phyloP scores from a whole-genome alignment of 2,888 invertebrate species.

The Neocrepidodera transversa region DNA sequence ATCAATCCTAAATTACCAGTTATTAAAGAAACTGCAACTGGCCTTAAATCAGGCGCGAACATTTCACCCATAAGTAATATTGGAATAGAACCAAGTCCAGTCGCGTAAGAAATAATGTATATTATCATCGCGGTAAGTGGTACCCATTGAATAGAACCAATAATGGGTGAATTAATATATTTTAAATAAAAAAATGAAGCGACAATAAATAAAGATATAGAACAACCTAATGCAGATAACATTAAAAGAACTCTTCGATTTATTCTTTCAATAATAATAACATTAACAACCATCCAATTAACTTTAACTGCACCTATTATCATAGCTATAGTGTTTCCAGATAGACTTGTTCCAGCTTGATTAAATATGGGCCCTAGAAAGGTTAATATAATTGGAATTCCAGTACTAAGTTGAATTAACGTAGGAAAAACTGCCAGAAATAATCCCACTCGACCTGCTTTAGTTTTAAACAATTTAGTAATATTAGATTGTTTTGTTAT shows the following conservation, averaged over 20 bases:
- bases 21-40: constrained; percentile 61
- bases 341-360: constrained; percentile 3
- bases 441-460: constrained; percentile 14
- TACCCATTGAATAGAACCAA: constrained; percentile 66
- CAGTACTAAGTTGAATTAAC: constrained; percentile 3
- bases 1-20: constrained; percentile 11
- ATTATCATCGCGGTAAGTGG: constrained; percentile 73
- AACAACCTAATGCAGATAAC: constrained; percentile 70
- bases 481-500: background rate
- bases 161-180: constrained; percentile 42
- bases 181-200: constrained; percentile 70
- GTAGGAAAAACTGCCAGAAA: constrained; percentile 11
- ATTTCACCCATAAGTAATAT: constrained; percentile 84
- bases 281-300: constrained; percentile 70
- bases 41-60: constrained; percentile 78
- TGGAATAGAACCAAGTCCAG: constrained; percentile 75
- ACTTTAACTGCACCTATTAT: constrained; percentile 63
- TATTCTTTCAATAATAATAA: constrained; percentile 75
- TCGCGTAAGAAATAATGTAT: constrained; percentile 74
- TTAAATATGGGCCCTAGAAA: constrained; percentile 27
- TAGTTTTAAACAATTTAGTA: background rate
- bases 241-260: constrained; percentile 75
- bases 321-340: constrained; percentile 19
- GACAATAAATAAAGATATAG: constrained; percentile 65
- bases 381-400: constrained; percentile 16